Percentiles rank a stretch among this genome's conserved stretches.
Conservation (phyloP, 2,113 vertebrate genomes). For the Actenoides lindsayi region DNA sequence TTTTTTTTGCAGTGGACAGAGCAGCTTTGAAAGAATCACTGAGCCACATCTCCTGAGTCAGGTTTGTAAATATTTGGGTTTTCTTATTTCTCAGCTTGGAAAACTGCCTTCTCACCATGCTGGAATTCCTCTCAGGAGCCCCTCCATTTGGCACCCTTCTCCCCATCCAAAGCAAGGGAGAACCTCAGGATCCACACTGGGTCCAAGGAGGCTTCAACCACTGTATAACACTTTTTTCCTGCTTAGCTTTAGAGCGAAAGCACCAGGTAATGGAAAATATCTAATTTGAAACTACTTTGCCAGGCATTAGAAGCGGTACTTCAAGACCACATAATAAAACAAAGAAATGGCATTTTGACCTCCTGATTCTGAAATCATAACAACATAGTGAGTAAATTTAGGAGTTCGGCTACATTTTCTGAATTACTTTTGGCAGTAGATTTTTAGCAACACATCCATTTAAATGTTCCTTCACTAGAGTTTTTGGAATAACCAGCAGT, state of each 20-base stretch:
- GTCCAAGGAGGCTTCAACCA: neutral
- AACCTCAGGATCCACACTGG: neutral
- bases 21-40: neutral
- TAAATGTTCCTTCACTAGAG: slow-evolving; percentile 2
- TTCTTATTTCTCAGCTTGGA: neutral
- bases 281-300: neutral
- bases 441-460: neutral
- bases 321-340: neutral
- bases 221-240: neutral
- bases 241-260: neutral
- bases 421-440: neutral
- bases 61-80: neutral
- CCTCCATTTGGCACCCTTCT: neutral
- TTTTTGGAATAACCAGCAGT: slow-evolving; percentile 32
- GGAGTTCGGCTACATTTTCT: neutral
- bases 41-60: neutral
- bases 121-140: neutral
- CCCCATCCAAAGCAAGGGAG: neutral
- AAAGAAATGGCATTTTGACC: neutral
- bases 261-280: neutral
- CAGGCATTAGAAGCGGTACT: neutral
- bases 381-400: neutral
- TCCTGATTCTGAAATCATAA: neutral
- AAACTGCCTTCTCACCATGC: neutral
- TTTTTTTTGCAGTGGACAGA: neutral